Evolutionary conservation across 1,140 invertebrate genomes (phyloP), one percentile per base, ranked within the genome.

Genomic region (Neotoxoptera formosana): DNA sequence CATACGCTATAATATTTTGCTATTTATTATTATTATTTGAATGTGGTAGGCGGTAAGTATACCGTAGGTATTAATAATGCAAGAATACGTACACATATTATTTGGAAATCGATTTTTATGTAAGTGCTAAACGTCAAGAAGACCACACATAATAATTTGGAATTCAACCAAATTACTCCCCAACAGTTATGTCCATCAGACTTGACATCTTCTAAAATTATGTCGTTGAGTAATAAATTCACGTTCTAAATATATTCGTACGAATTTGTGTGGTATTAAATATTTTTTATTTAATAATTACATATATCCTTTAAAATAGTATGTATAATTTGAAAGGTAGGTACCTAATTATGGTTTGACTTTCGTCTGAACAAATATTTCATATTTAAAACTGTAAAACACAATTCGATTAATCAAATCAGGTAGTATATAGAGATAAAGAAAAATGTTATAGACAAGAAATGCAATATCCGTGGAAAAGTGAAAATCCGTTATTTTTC

Each of bases 121-220:
- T 51, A 48, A n/a, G 87, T 88, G 87, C 48, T 88, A 88, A 88
- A 56, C 88, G 88, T 56, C 88, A 90, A 90, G 21, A 36, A 90
- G 88, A 90, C 48, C 88, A 90, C 88, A 56, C 48, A 56, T 48
- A 53, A 53, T 56, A 90, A 60, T 41, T 90, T 90, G 88, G 56
- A 90, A 60, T 60, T 30, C 36, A 41, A 36, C 88, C 88, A 90
- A 90, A 90, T 90, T 41, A 56, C 53, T 56, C 34, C 30, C 14
- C 20, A 36, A 20, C 2, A 41, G 36, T 56, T 20, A 25, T 25
- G 48, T 60, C 53, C 36, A 41, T 90, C 88, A 90, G 36, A 25
- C 48, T 60, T 60, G 53, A 90, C 51, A 17, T 90, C 51, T 30
- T 30, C 88, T 41, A 90, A 90, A 56, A 90, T 17, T 45, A 41